A percentile compares a stretch with the other conserved stretches of the same genome.
phyloP scores from a whole-genome alignment of 2,113 vertebrate species.

The Halichoerus grypus region DNA sequence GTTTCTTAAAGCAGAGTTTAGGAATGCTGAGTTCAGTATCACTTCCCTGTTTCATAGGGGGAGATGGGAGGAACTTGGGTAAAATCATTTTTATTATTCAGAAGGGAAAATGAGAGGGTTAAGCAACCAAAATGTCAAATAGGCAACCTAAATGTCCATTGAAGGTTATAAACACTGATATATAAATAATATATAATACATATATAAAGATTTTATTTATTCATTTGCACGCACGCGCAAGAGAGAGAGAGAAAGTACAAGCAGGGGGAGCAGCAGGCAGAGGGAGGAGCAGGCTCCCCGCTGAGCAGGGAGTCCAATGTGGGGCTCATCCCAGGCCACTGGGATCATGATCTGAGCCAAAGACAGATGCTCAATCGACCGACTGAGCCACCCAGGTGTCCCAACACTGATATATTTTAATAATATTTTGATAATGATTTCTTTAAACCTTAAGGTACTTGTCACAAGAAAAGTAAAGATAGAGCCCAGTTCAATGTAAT shows the following conservation, averaged over 20 bases:
- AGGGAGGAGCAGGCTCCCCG: too few relatives aligned
- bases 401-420: constrained; percentile 5
- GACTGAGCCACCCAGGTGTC: too few relatives aligned
- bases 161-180: not conserved
- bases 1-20: not conserved
- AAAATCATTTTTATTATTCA: constrained; percentile 43
- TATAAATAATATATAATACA: not conserved
- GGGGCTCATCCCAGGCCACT: too few relatives aligned
- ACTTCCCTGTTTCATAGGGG: not conserved
- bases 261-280: too few relatives aligned
- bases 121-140: not conserved
- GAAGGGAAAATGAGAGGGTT: not conserved
- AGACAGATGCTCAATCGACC: too few relatives aligned
- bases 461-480: not conserved
- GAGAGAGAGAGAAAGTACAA: too few relatives aligned
- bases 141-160: not conserved
- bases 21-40: not conserved
- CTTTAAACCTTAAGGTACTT: not conserved
- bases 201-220: too few relatives aligned
- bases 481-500: not conserved
- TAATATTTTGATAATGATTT: constrained; percentile 15
- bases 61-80: not conserved
- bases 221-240: too few relatives aligned
- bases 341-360: too few relatives aligned
- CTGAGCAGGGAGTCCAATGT: too few relatives aligned